phyloP scores from a whole-genome alignment of 2,888 invertebrate species.

The Alentia gelatinosa region DNA sequence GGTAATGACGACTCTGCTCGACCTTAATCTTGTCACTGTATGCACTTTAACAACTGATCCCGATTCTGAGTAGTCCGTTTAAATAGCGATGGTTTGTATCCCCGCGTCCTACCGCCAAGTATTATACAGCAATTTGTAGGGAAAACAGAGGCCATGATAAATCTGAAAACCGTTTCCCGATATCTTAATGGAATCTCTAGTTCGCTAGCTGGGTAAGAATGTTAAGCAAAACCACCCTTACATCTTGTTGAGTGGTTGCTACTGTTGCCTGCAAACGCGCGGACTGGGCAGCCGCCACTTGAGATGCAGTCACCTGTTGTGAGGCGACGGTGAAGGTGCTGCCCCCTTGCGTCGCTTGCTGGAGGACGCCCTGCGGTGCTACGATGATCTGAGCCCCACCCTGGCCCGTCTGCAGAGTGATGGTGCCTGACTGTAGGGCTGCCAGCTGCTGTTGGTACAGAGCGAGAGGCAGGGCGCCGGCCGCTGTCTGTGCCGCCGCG shows the following conservation, averaged over 20 bases:
- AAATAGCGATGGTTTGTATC: too few species aligned
- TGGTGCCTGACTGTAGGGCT: conserved; percentile 44
- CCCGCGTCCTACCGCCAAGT: too few species aligned
- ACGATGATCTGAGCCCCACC: conserved; percentile 44
- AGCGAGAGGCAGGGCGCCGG: conserved; percentile 90
- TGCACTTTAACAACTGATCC: too few species aligned
- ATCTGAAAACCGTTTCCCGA: too few species aligned
- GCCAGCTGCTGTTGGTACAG: conserved; percentile 76
- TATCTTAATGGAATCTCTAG: neutral
- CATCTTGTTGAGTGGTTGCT: neutral
- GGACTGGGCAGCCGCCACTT: neutral
- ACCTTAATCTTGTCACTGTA: too few species aligned
- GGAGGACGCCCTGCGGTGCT: neutral
- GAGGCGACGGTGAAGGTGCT: neutral
- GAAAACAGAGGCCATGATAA: too few species aligned
- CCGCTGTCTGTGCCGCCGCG: conserved; percentile 89
- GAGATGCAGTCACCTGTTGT: neutral
- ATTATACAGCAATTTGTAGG: too few species aligned
- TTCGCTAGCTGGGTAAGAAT: neutral
- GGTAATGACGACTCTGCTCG: too few species aligned
- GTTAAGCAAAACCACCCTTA: neutral
- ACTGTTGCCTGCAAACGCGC: neutral
- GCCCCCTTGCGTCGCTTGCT: conserved; percentile 13
- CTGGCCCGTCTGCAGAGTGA: conserved; percentile 33
- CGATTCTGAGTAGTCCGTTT: too few species aligned